Base-by-base conservation (phyloP, 2,888 invertebrate genomes). In the Protonemura montana region DNA sequence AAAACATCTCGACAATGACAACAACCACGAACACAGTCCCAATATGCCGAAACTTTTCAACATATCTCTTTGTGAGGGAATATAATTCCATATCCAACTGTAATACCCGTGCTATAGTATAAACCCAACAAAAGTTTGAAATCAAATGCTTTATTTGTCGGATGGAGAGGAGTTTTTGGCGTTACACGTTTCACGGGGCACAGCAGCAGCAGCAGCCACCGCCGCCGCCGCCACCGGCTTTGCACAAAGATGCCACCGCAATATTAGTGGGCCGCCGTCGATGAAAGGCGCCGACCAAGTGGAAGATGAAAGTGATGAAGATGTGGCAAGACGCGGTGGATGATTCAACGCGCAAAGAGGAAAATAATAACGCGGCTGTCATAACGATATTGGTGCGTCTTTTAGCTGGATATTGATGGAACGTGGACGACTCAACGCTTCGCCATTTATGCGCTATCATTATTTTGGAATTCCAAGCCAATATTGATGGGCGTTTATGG, bases 41-140 rank as follows among this genome's bases (percentile, higher is more conserved):
- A 83, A 83, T 16, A 42, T 42, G 83, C 83, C 41, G 83, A 83
- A 83, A 83, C 42, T 25, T 83, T 83, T 83, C 83, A 27, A 83
- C 30, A 78, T 28, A 13, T 78, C 28, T n/a, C 78, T 78, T 78
- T 78, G 26, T 28, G 26, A 27, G 10, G 21, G n/a, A 30, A 81
- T 27, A 81, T 81, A 81, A 81, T 27, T 83, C 83, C 83, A 41
- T 83, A 83, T 42, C 83, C 41, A 35, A 25, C 41, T 42, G 25
- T 83, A 25, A 59, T 42, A 83, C 28, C 81, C 30, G 35, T 35
- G 35, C 35, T 35, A n/a, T n/a, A 41, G 28, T 81, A 13, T 30
- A 29, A 30, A 5, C 81, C 35, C 41, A 35, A 27, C 83, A 83
- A 59, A 83, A 42, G 26, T 81, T 81, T 83, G 25, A 83, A 41